phyloP scores from a whole-genome alignment of 2,113 vertebrate species.

The Conger conger region DNA sequence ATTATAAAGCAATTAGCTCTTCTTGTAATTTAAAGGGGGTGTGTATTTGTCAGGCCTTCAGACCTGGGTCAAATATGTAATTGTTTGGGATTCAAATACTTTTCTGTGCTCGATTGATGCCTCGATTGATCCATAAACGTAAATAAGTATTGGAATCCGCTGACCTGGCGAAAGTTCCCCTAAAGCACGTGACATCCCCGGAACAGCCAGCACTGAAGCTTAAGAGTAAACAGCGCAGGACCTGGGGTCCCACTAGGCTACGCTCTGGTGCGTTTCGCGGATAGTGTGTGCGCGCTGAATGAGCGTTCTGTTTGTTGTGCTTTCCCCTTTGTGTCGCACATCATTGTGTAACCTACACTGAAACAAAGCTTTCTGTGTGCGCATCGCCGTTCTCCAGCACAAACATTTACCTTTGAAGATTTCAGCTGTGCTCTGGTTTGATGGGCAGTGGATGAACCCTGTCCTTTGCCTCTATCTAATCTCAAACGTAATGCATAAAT shows the following conservation, averaged over 20 bases:
- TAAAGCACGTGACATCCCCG: neutral
- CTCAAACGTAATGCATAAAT: neutral
- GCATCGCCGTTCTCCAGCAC: neutral
- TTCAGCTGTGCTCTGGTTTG: neutral
- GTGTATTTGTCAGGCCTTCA: neutral
- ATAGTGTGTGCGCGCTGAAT: neutral
- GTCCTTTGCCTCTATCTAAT: neutral
- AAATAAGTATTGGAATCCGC: too few species aligned
- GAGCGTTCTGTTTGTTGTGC: slow-evolving; percentile 6
- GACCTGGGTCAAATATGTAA: too few species aligned
- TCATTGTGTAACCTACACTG: slow-evolving; percentile 5
- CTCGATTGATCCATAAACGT: too few species aligned
- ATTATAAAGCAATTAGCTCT: neutral
- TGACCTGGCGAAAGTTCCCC: neutral
- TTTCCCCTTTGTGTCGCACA: neutral
- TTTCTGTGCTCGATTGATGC: too few species aligned
- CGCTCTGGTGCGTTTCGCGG: neutral
- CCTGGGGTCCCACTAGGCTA: neutral
- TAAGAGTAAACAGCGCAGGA: neutral
- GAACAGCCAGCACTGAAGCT: neutral
- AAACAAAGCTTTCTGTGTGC: slow-evolving; percentile 3
- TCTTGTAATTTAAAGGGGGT: neutral
- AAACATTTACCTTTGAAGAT: neutral
- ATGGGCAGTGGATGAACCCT: neutral
- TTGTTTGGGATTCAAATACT: too few species aligned